Percentiles rank a stretch among this genome's conserved stretches.
phyloP scores from a whole-genome alignment of 2,888 invertebrate species.

The Alloscopus bannaensis region DNA sequence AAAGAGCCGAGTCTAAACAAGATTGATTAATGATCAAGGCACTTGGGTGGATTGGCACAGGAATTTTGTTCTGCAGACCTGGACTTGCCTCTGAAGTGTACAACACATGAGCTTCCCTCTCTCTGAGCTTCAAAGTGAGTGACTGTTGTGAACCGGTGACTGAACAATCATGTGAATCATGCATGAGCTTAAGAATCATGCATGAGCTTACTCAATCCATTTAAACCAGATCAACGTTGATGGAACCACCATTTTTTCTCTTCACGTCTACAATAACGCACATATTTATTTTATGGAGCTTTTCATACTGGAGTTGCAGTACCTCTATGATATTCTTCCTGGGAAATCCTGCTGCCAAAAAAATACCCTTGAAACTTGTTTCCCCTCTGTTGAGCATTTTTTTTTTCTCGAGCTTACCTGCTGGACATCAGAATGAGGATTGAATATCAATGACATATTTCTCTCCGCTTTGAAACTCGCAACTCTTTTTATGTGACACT shows the following conservation, averaged over 20 bases:
- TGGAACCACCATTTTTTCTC: no score
- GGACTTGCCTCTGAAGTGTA: conserved; percentile 15
- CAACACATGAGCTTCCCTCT: conserved; percentile 28
- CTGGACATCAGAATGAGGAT: no score
- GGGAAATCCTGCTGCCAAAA: not conserved
- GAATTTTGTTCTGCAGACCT: conserved; percentile 38
- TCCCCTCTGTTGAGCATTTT: not conserved
- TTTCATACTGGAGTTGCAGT: no score
- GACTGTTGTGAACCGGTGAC: not conserved
- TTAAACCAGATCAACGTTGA: no score
- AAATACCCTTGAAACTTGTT: not conserved
- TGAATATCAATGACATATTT: no score
- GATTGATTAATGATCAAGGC: conserved; percentile 66
- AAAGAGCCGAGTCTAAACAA: conserved; percentile 47
- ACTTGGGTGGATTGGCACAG: conserved; percentile 54
- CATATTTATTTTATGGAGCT: no score
- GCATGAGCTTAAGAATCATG: conserved; percentile 16
- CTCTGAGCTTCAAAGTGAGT: conserved; percentile 9
- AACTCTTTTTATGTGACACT: not conserved
- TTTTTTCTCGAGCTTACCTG: no score
- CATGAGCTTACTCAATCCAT: not conserved
- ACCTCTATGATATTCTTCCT: no score
- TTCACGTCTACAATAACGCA: no score
- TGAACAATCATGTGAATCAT: conserved; percentile 23
- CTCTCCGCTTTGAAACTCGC: no score